Evolutionary conservation across 2,888 invertebrate genomes (phyloP).

Genomic region (Aethes cnicana): DNA sequence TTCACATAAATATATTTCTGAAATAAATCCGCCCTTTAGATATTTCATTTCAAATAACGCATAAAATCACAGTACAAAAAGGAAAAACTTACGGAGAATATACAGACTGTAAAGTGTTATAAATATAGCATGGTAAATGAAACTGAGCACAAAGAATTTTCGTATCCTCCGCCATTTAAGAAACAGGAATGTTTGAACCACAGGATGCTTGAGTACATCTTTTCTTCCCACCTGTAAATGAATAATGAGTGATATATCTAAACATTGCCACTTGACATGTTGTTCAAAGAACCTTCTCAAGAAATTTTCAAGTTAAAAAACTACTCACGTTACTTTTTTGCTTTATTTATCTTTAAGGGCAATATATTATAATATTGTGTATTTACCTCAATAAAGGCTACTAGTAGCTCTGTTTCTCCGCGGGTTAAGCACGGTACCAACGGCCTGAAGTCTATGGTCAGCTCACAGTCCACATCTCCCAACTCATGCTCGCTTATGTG

Average conservation of each 20-base stretch:
- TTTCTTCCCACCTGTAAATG: conserved; percentile 86
- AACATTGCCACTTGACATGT: too few species aligned
- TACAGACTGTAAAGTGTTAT: conserved; percentile 89
- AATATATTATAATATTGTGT: too few species aligned
- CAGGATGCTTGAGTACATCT: conserved; percentile 90
- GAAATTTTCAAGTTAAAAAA: too few species aligned
- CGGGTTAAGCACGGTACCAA: conserved; percentile 84
- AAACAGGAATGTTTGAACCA: conserved; percentile 92
- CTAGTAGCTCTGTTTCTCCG: conserved; percentile 87
- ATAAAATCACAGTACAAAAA: too few species aligned
- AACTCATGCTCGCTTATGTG: conserved; percentile 92
- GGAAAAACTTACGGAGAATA: conserved; percentile 85
- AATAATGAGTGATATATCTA: too few species aligned
- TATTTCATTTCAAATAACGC: too few species aligned
- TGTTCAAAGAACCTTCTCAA: too few species aligned
- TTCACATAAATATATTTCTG: conserved; percentile 80
- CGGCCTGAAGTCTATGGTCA: conserved; percentile 83
- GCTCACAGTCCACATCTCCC: conserved; percentile 92
- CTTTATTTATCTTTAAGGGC: too few species aligned
- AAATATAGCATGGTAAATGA: conserved; percentile 89
- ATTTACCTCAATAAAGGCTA: conserved; percentile 86
- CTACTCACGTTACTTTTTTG: too few species aligned
- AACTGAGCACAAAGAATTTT: conserved; percentile 90
- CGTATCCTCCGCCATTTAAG: conserved; percentile 92
- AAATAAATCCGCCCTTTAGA: too few species aligned